phyloP scores from a whole-genome alignment of 2,888 invertebrate genomes.

The Acronicta alni region DNA sequence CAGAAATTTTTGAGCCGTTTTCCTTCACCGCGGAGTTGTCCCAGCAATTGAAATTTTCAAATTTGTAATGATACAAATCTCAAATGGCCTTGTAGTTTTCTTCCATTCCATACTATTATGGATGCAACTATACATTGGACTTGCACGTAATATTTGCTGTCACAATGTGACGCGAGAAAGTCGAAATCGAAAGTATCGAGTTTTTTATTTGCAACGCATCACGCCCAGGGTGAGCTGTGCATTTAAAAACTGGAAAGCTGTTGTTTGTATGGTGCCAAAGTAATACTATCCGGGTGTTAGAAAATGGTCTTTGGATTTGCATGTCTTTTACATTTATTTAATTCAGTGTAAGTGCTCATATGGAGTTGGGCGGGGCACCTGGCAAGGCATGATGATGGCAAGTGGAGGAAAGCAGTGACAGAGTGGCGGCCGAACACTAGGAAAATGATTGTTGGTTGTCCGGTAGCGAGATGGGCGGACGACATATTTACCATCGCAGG shows the following conservation, averaged over 20 bases:
- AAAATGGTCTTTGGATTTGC: conserved; percentile 17
- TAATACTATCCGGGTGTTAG: conserved; percentile 30
- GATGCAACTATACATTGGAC: conserved; percentile 21
- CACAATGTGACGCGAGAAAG: conserved; percentile 70
- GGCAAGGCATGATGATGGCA: too few species aligned
- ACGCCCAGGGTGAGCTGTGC: conserved; percentile 54
- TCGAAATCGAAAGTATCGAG: conserved; percentile 72
- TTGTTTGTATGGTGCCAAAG: conserved; percentile 23
- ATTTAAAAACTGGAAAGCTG: conserved; percentile 55
- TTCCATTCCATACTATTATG: conserved; percentile 8
- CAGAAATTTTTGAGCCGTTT: too few species aligned
- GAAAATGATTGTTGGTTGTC: too few species aligned
- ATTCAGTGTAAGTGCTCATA: too few species aligned
- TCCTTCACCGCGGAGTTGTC: too few species aligned
- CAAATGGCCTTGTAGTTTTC: background rate
- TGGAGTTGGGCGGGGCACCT: too few species aligned
- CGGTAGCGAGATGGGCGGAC: too few species aligned
- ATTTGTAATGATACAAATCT: too few species aligned
- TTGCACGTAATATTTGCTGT: conserved; percentile 70
- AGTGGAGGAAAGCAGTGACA: too few species aligned
- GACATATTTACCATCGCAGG: too few species aligned
- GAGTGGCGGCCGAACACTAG: too few species aligned
- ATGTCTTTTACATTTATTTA: background rate
- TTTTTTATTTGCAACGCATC: conserved; percentile 68
- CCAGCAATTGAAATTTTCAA: too few species aligned